Base-by-base conservation (phyloP, 2,888 invertebrate genomes). In the Malthinus flaveolus region DNA sequence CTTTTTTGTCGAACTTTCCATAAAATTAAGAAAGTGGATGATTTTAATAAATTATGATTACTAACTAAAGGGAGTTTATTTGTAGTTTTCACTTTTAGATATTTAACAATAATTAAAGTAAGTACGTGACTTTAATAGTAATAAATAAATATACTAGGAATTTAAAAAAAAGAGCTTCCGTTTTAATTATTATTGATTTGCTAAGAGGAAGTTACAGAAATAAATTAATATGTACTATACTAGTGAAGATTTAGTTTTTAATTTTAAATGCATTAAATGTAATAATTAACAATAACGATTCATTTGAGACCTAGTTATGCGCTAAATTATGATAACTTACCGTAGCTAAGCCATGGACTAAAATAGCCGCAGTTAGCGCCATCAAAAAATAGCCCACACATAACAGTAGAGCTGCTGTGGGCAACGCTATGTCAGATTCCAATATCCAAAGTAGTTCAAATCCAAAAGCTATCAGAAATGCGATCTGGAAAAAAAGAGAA, bases 371-470 rank as follows among this genome's bases (percentile, higher is more conserved):
- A 66, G 81, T 79, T 45, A 82, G 71, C 50, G 81, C 81, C 69
- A 81, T 75, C 49, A 80, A 73, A 67, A 82, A 82, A 73, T 82
- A 82, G 62, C 80, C 80, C 32, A 79, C 79, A 66, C 81, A 81
- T 44, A 83, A 70, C 31, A 82, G 72, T 52, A 81, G 80, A n/a
- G 82, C 81, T 33, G 81, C 81, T 46, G 79, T 77, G 10, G 82
- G 82, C 51, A 82, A 72, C 47, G 78, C 71, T 51, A 74, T 76
- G 67, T 77, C 75, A 49, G 80, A 78, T 66, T 80, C 77, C 60
- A 81, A 75, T 50, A 80, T 78, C 81, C 82, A 82, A 78, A 82
- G 75, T 49, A 82, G 66, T 67, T 82, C 82, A 63, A 82, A 80
- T 32, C 80, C 80, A 66, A 82, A 82, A 7, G 82, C 82, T 60